These are phyloP conservation scores for Pseudomugil tenellus DNA, from an alignment of 2,797 vertebrate genomes.

Conservation along the genomic window DNA sequence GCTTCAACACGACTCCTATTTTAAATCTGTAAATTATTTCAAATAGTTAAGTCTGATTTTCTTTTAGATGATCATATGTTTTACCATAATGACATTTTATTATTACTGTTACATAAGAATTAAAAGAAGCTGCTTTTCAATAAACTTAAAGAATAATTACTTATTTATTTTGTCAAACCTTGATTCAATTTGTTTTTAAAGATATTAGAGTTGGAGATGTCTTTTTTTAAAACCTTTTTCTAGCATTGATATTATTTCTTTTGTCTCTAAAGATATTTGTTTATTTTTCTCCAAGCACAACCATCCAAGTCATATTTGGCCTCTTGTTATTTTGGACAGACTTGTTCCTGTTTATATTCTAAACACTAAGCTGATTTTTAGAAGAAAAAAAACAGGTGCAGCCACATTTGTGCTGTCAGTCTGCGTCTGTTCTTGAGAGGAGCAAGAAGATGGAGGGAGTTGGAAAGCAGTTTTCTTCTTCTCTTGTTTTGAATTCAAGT, in stretches of 20 bases:
- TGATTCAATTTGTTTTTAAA: background rate
- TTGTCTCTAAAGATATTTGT: background rate
- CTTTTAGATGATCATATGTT: no score
- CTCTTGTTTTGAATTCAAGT: constrained; percentile 2
- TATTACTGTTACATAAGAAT: background rate
- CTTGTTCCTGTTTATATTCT: constrained; percentile 24
- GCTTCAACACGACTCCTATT: background rate
- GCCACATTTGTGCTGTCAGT: constrained; percentile 12
- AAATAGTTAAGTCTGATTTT: no score
- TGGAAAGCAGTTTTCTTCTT: background rate
- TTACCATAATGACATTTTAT: background rate
- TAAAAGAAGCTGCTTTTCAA: background rate
- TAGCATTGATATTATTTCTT: background rate
- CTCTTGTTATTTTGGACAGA: constrained; percentile 33
- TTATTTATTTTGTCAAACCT: background rate
- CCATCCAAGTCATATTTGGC: background rate
- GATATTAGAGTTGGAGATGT: background rate
- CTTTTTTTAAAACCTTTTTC: background rate
- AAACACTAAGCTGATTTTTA: constrained; percentile 28
- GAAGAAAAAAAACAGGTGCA: constrained; percentile 53
- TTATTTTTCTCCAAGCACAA: background rate
- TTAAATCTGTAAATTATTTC: no score
- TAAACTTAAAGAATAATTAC: background rate
- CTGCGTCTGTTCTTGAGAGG: constrained; percentile 43
- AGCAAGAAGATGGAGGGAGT: constrained; percentile 9